phyloP scores from a whole-genome alignment of 64 coral and sea anemone species.

The Stichodactyla mertensii region DNA sequence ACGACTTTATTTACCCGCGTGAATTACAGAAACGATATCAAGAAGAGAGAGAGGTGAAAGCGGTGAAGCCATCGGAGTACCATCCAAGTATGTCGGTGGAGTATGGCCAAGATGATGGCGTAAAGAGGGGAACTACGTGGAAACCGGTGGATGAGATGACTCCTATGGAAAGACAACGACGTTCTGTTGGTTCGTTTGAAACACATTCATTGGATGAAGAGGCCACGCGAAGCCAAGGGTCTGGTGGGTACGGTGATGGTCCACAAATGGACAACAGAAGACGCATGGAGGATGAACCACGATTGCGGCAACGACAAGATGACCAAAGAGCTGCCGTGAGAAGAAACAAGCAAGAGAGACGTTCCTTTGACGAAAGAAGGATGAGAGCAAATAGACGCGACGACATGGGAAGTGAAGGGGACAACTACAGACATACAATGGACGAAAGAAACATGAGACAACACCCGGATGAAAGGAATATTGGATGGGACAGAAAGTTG shows the following conservation, averaged over 20 bases:
- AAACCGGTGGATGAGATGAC: slow-evolving; percentile 8
- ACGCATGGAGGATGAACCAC: neutral
- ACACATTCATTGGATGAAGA: neutral
- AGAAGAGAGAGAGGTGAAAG: slow-evolving; percentile 19
- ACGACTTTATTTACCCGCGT: slow-evolving; percentile 3
- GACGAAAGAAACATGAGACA: neutral
- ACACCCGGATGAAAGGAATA: neutral
- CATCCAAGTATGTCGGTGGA: neutral
- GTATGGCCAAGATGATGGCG: neutral
- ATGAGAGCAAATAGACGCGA: neutral
- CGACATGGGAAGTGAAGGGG: neutral
- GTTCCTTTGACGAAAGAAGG: slow-evolving; percentile 8
- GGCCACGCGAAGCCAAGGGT: neutral
- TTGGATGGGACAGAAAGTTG: slow-evolving; percentile 3
- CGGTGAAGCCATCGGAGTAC: neutral
- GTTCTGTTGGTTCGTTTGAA: neutral
- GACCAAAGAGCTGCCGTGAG: neutral
- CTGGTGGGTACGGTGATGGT: neutral
- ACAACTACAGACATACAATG: neutral
- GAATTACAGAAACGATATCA: slow-evolving; percentile 10
- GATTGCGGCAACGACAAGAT: neutral
- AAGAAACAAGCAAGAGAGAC: slow-evolving; percentile 12
- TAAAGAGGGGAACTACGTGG: slow-evolving; percentile 1
- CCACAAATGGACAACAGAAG: neutral
- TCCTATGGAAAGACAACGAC: slow-evolving; percentile 11